Evolutionary conservation across 2,797 vertebrate species (phyloP).

Genomic region (Champsocephalus gunnari): DNA sequence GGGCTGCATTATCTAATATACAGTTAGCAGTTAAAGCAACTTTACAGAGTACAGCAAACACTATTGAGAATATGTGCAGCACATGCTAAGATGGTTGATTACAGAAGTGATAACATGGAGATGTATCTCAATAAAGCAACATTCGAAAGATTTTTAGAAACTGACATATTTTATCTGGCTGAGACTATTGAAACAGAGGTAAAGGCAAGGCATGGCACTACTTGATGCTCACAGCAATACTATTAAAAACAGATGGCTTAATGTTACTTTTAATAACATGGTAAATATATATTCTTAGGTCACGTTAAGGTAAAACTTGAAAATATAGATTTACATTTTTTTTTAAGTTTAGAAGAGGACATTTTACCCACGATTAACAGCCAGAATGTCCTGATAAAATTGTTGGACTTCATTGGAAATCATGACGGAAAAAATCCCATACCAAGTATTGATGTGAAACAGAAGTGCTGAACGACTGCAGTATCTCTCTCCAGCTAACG

Average conservation of each 20-base stretch:
- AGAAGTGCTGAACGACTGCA: slow-evolving; percentile 33
- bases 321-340: no score
- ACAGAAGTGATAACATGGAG: background rate
- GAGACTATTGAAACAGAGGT: slow-evolving; percentile 11
- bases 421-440: slow-evolving; percentile 20
- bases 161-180: background rate
- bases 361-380: slow-evolving; percentile 26
- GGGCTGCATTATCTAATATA: background rate
- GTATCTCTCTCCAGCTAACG: slow-evolving; percentile 34
- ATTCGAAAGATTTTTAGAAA: no score
- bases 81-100: background rate
- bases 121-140: background rate
- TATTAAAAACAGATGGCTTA: no score
- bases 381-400: slow-evolving; percentile 25
- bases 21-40: background rate
- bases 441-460: slow-evolving; percentile 29
- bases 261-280: background rate
- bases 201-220: background rate
- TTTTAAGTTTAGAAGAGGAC: background rate
- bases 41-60: slow-evolving; percentile 3
- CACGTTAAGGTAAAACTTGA: background rate
- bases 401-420: slow-evolving; percentile 24
- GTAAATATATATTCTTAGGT: background rate
- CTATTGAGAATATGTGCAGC: slow-evolving; percentile 1
- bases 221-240: background rate